phyloP scores from a whole-genome alignment of 92 coral and sea anemone genomes.

The Zoanthus sansibaricus region DNA sequence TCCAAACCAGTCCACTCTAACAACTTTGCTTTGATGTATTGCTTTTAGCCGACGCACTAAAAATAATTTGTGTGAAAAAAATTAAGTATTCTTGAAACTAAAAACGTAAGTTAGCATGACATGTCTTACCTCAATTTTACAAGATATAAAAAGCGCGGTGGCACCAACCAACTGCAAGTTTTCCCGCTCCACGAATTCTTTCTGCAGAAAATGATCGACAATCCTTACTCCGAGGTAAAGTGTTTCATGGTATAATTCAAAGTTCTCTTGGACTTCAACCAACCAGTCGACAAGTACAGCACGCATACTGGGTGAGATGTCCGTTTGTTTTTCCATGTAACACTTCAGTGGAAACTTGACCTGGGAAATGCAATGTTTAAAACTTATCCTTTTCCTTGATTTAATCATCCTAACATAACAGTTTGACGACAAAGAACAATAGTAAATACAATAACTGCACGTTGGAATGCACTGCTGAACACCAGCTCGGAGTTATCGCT shows the following conservation, averaged over 20 bases:
- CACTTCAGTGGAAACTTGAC: conserved; percentile 73
- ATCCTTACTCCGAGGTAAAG: conserved; percentile 91
- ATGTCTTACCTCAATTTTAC: conserved; percentile 87
- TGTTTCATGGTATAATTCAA: conserved; percentile 97
- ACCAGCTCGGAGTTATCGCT: too few relatives aligned
- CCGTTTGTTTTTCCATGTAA: conserved; percentile 80
- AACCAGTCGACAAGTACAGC: conserved; percentile 97
- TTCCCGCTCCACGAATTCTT: conserved; percentile 73
- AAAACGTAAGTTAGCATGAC: neutral
- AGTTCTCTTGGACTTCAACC: conserved; percentile 98
- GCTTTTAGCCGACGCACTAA: too few relatives aligned
- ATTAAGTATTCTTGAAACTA: too few relatives aligned
- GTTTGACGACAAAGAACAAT: too few relatives aligned
- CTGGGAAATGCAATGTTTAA: conserved; percentile 28
- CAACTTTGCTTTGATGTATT: too few relatives aligned
- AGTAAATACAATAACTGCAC: too few relatives aligned
- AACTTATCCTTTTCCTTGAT: too few relatives aligned
- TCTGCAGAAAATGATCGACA: conserved; percentile 87
- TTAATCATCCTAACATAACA: too few relatives aligned
- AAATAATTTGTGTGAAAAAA: too few relatives aligned
- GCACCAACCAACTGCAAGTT: conserved; percentile 96
- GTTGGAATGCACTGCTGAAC: too few relatives aligned
- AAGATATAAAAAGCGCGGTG: conserved; percentile 82
- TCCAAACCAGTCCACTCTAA: too few relatives aligned
- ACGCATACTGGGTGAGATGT: conserved; percentile 88